Base-by-base conservation (phyloP, 2,888 invertebrate genomes). In the Cephus spinipes region DNA sequence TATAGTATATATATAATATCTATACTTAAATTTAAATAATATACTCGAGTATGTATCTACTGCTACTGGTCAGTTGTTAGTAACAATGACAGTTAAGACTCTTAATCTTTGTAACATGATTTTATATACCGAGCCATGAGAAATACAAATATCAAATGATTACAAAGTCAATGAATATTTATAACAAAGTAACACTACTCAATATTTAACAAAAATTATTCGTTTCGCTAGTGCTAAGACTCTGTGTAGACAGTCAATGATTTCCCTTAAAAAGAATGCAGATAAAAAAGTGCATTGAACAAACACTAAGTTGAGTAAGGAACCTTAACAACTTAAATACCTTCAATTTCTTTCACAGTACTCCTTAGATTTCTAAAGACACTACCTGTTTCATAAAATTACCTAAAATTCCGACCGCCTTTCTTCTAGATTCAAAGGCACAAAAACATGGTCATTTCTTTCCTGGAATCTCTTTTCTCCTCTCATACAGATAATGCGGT, bases 51-150 rank as follows among this genome's bases (percentile, higher is more conserved):
- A 55, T 23, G 15, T 40, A 15, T 55, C 23, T 23, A 23, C 23
- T 55, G 23, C 55, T 55, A 55, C 23, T 23, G 55, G 55, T 55
- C 55, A 55, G 55, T 23, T 55, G 23, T 23, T 55, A 55, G 23
- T 55, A 55, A 23, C 55, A 23, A 9, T 55, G 55, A 55, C 55
- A 55, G 15, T 55, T 55, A 23, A 55, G 55, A 23, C 23, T 55
- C 9, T 9, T 71, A 71, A 71, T 71, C 71, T n/a, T 71, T 71
- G 71, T 71, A 71, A 71, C 33, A 71, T 71, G 71, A 71, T 71
- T 71, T 71, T 71, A 32, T 71, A 71, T 33, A 33, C 23, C 71
- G 31, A 71, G 15, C 71, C 31, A 71, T 71, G 33, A 32, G 32
- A 71, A 71, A 71, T 55, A 55, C 55, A 55, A 23, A 55, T 23